Evolutionary conservation across 2,113 vertebrate genomes (phyloP).

Genomic region (Haplochromis vanheusdeni): DNA sequence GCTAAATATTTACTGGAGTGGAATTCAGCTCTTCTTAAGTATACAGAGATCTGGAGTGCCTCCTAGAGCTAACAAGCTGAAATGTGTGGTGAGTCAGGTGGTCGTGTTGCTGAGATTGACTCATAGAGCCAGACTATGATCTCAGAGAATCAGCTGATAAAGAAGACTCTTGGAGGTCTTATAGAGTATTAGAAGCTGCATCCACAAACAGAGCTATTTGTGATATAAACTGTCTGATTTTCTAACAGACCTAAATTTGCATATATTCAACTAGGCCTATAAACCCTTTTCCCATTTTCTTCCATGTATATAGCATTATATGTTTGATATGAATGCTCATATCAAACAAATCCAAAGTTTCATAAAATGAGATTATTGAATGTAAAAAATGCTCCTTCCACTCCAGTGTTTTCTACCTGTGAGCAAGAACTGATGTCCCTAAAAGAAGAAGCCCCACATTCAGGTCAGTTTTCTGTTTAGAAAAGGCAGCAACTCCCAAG

Average conservation of each 20-base stretch:
- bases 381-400: background rate
- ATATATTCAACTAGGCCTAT: background rate
- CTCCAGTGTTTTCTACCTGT: background rate
- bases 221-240: background rate
- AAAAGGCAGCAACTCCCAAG: background rate
- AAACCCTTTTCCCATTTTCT: background rate
- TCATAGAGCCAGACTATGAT: background rate
- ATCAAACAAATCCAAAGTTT: background rate
- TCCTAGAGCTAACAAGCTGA: background rate
- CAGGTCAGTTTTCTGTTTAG: background rate
- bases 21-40: rapidly evolving
- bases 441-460: background rate
- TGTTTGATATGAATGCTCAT: background rate
- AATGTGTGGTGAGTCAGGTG: background rate
- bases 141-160: rapidly evolving
- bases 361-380: rapidly evolving
- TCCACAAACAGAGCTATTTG: rapidly evolving
- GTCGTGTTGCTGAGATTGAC: background rate
- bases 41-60: background rate
- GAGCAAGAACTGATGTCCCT: background rate
- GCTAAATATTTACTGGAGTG: background rate
- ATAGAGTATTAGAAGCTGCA: background rate
- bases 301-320: background rate
- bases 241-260: background rate
- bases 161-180: background rate